phyloP scores from a whole-genome alignment of 2,888 invertebrate genomes.

The Corythucha ciliata region DNA sequence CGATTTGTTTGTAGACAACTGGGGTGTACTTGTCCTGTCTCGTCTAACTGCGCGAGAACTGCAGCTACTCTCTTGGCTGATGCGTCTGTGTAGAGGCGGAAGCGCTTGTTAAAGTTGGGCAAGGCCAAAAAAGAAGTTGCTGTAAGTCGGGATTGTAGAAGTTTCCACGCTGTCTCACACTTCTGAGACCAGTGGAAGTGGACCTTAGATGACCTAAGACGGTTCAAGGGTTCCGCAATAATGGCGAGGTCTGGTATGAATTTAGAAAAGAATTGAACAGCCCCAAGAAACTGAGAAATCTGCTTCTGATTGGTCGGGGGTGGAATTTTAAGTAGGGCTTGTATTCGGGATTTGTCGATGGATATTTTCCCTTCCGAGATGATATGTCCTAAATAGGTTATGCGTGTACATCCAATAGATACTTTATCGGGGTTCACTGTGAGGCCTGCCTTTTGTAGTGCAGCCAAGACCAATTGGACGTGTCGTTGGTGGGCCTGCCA shows the following conservation, averaged over 20 bases:
- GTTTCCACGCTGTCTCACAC: no score
- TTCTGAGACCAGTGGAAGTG: no score
- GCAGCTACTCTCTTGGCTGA: no score
- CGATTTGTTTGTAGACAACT: no score
- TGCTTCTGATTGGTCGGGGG: slow-evolving; percentile 12
- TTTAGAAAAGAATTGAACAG: slow-evolving; percentile 9
- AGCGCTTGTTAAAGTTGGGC: no score
- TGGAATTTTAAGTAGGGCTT: slow-evolving; percentile 9
- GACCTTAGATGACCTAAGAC: no score
- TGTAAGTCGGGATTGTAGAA: no score
- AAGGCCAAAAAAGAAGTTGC: no score
- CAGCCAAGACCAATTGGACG: slow-evolving; percentile 20
- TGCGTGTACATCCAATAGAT: slow-evolving; percentile 8
- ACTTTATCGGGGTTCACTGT: slow-evolving; percentile 33
- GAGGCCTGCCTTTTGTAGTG: slow-evolving; percentile 29
- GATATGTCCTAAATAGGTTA: slow-evolving; percentile 22
- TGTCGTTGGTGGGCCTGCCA: slow-evolving; percentile 23
- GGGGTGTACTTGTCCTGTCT: no score
- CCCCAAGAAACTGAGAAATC: slow-evolving; percentile 11
- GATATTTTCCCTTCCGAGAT: slow-evolving; percentile 10
- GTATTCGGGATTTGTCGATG: background rate
- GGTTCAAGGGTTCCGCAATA: no score
- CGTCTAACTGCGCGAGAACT: no score
- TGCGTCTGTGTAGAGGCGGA: no score
- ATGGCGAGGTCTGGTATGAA: slow-evolving; percentile 7